These are phyloP conservation scores for Oikopleura albicans DNA, from an alignment of 23 tunicate genomes.

Conservation along the genomic window DNA sequence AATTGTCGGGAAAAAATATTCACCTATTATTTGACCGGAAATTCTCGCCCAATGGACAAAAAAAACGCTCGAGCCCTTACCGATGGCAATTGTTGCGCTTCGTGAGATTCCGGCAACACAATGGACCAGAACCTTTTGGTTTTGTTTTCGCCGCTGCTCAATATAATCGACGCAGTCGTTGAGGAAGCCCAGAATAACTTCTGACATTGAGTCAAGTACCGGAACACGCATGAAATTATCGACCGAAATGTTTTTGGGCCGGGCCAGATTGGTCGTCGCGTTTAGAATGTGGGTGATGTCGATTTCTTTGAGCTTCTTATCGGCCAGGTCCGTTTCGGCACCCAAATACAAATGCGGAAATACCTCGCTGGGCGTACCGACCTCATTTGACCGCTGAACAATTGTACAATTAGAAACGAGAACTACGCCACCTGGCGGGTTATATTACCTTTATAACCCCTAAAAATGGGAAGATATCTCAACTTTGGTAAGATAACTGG, in stretches of 20 bases:
- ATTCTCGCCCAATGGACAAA: too few species aligned
- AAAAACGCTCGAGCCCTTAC: too few species aligned
- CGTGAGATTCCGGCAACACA: neutral
- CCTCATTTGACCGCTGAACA: too few species aligned
- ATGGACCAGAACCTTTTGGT: neutral
- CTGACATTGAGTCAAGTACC: neutral
- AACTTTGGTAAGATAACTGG: too few species aligned
- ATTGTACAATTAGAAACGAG: too few species aligned
- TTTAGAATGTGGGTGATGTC: neutral
- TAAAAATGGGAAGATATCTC: too few species aligned
- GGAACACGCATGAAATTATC: conserved; percentile 2
- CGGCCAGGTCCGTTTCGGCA: neutral
- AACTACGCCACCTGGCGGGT: too few species aligned
- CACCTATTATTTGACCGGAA: too few species aligned
- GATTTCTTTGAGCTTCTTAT: neutral
- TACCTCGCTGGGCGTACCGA: neutral
- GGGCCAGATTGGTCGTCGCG: neutral
- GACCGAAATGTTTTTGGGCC: neutral
- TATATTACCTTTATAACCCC: too few species aligned
- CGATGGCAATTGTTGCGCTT: neutral
- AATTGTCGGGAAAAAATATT: too few species aligned
- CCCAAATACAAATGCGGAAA: neutral
- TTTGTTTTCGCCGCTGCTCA: neutral
- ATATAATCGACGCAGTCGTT: neutral
- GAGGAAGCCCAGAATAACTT: neutral